phyloP scores from a whole-genome alignment of 2,113 vertebrate genomes.

The Tachysurus fulvidraco region DNA sequence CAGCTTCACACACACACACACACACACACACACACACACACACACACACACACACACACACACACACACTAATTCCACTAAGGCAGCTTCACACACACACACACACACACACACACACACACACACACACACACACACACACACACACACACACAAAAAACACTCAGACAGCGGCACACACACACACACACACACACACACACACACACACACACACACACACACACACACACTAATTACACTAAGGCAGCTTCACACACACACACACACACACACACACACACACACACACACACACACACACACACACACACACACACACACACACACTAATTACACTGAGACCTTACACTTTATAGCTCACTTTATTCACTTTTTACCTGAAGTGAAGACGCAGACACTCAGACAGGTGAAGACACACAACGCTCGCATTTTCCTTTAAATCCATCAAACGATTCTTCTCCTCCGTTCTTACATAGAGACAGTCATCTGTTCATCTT shows the following conservation, averaged over 20 bases:
- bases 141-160: too few relatives aligned
- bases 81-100: background rate
- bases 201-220: too few relatives aligned
- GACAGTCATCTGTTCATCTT: conserved; percentile 32
- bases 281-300: background rate
- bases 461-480: background rate
- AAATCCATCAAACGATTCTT: conserved; percentile 51
- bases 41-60: too few relatives aligned
- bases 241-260: background rate
- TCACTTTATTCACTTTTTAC: conserved; percentile 29
- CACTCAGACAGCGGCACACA: background rate
- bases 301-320: too few relatives aligned
- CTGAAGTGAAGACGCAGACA: conserved; percentile 52
- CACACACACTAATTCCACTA: background rate
- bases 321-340: background rate
- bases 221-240: background rate
- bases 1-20: too few relatives aligned
- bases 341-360: background rate
- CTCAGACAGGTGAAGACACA: conserved; percentile 47
- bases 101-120: too few relatives aligned
- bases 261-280: too few relatives aligned
- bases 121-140: too few relatives aligned
- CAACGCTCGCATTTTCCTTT: conserved; percentile 50
- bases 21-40: too few relatives aligned
- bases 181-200: too few relatives aligned